Conservation (phyloP, 2,797 vertebrate genomes). For the Eutrigla gurnardus region DNA sequence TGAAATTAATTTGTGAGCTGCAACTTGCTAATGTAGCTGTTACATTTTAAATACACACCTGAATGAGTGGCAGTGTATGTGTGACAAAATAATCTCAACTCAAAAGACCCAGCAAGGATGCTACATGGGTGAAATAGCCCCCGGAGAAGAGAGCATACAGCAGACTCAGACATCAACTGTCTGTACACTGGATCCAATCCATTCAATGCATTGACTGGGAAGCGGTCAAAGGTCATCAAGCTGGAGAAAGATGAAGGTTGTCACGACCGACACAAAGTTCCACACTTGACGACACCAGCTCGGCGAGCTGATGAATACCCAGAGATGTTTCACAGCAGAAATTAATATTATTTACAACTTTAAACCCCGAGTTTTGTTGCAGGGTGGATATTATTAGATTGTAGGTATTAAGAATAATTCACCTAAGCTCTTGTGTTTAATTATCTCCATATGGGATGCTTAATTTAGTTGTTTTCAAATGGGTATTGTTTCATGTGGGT, state of each 20-base stretch:
- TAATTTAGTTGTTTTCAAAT: background rate
- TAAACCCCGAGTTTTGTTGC: background rate
- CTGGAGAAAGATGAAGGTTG: background rate
- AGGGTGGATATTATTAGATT: background rate
- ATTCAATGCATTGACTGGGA: background rate
- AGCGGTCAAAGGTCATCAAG: background rate
- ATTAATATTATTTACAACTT: background rate
- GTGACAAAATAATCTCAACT: background rate
- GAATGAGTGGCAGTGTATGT: background rate
- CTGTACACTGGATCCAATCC: background rate
- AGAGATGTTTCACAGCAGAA: background rate
- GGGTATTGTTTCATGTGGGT: background rate
- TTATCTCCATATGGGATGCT: background rate
- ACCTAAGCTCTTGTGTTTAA: background rate
- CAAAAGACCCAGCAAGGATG: background rate
- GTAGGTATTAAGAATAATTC: background rate
- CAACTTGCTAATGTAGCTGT: background rate
- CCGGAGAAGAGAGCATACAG: background rate
- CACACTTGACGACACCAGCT: background rate
- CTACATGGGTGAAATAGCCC: background rate
- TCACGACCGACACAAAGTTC: background rate
- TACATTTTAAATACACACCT: background rate
- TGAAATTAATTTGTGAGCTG: slow-evolving; percentile 2
- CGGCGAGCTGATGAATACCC: background rate
- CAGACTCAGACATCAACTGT: background rate